Evolutionary conservation across 2,797 vertebrate species (phyloP).

Genomic region (Uromys caudimaculatus): DNA sequence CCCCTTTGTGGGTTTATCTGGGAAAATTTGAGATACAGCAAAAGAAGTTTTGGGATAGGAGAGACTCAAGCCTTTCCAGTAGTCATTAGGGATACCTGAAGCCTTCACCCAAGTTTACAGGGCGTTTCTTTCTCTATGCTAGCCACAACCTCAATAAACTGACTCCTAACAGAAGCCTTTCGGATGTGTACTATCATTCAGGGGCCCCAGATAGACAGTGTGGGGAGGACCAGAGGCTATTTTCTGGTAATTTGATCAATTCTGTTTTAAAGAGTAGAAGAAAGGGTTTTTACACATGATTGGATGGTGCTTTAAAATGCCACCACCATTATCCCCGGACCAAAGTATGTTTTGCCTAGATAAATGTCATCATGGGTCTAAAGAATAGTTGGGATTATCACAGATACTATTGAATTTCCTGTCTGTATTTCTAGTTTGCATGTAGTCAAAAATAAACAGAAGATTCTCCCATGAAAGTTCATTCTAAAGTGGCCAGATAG

Average conservation of each 20-base stretch:
- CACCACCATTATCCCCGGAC: slow-evolving; percentile 8
- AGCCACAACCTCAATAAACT: background rate
- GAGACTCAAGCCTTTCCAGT: background rate
- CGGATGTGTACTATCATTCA: background rate
- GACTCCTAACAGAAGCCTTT: background rate
- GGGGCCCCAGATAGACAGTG: background rate
- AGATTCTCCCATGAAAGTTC: slow-evolving; percentile 48
- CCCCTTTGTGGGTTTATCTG: background rate
- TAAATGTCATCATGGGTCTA: slow-evolving; percentile 69
- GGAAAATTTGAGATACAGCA: background rate
- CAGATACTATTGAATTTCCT: slow-evolving; percentile 64
- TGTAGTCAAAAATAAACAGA: slow-evolving; percentile 71
- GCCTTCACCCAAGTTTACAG: background rate
- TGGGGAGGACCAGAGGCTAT: background rate
- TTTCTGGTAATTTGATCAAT: slow-evolving; percentile 56
- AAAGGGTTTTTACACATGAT: slow-evolving; percentile 46
- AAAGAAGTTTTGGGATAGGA: background rate
- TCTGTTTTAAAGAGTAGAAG: slow-evolving; percentile 27
- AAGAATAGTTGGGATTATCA: slow-evolving; percentile 54
- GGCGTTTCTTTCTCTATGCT: background rate
- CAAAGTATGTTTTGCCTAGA: slow-evolving; percentile 60
- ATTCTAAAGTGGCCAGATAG: slow-evolving; percentile 54
- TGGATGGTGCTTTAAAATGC: slow-evolving; percentile 43
- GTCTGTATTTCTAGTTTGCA: slow-evolving; percentile 57
- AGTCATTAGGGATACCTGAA: background rate